A percentile compares a stretch with the other conserved stretches of the same genome.
Evolutionary conservation across 2,888 invertebrate species (phyloP).

Genomic region (Tetragonisca angustula): DNA sequence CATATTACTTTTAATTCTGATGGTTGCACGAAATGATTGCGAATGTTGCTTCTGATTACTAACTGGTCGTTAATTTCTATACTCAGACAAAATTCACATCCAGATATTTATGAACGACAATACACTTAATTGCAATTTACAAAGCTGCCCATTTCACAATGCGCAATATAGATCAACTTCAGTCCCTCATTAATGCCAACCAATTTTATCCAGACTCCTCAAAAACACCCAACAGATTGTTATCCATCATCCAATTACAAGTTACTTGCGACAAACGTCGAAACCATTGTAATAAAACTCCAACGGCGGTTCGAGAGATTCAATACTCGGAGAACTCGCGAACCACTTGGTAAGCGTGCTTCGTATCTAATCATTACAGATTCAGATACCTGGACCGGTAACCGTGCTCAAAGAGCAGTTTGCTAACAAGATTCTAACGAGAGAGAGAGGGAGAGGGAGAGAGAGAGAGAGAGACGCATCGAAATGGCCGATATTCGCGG

Average conservation of each 20-base stretch:
- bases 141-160: background rate
- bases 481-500: constrained; percentile 13
- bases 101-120: background rate
- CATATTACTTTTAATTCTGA: too few species aligned
- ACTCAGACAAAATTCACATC: too few species aligned
- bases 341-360: background rate
- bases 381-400: constrained; percentile 14
- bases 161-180: background rate
- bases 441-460: background rate
- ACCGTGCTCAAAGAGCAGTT: constrained; percentile 2
- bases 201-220: too few species aligned
- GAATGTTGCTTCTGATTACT: too few species aligned
- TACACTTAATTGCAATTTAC: background rate
- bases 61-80: too few species aligned
- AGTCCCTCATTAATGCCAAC: background rate
- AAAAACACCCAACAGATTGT: background rate
- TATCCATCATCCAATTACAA: constrained; percentile 20
- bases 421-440: constrained; percentile 37
- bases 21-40: too few species aligned
- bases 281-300: constrained; percentile 14
- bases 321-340: background rate
- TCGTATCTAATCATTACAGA: constrained; percentile 29
- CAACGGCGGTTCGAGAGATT: background rate
- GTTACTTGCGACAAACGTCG: background rate
- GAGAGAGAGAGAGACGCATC: background rate